Percentiles rank a stretch among this genome's conserved stretches.
These are phyloP conservation scores for Dromius quadrimaculatus DNA, from an alignment of 2,888 invertebrate species.

Conservation along the genomic window DNA sequence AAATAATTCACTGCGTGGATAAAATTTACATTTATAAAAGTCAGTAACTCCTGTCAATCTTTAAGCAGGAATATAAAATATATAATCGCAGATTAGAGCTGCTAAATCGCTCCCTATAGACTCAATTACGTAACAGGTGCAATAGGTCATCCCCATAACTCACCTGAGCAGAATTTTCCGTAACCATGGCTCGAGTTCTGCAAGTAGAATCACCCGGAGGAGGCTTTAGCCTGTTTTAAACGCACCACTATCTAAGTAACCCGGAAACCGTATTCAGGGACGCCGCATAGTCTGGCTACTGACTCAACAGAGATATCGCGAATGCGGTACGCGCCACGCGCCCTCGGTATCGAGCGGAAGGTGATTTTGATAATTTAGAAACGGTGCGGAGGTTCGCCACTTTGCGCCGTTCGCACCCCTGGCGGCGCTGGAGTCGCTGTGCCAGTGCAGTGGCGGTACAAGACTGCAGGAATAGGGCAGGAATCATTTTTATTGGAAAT, in stretches of 20 bases:
- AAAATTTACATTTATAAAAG: too few relatives aligned
- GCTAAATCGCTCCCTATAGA: neutral
- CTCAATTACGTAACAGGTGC: constrained; percentile 35
- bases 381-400: constrained; percentile 54
- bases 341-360: constrained; percentile 66
- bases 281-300: constrained; percentile 45
- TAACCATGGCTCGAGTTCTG: constrained; percentile 21
- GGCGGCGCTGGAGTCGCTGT: constrained; percentile 25
- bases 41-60: too few relatives aligned
- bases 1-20: too few relatives aligned
- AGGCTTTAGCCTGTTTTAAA: neutral
- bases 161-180: constrained; percentile 48
- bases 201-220: neutral
- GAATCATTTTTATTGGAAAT: too few relatives aligned
- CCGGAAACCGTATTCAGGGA: constrained; percentile 46
- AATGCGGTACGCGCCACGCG: constrained; percentile 60
- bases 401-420: constrained; percentile 36
- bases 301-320: constrained; percentile 57
- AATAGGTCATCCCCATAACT: constrained; percentile 23
- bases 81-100: too few relatives aligned
- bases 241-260: constrained; percentile 17
- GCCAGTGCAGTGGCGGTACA: too few relatives aligned
- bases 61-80: too few relatives aligned
- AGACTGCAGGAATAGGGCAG: too few relatives aligned
- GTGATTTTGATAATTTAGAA: constrained; percentile 61